Base-by-base conservation (phyloP, 2,113 vertebrate genomes). In the Scatophagus argus region DNA sequence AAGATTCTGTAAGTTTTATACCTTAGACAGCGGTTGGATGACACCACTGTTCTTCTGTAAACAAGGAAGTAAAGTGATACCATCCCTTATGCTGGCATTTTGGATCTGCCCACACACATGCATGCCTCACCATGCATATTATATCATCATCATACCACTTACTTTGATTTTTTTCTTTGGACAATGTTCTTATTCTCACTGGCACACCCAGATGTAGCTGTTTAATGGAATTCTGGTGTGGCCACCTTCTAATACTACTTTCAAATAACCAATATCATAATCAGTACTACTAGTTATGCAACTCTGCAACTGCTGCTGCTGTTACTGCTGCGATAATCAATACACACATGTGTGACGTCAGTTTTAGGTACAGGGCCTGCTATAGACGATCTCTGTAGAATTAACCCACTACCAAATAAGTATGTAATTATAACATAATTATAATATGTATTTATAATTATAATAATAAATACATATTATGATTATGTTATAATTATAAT, bases 21-120 rank as follows among this genome's bases (percentile, higher is more conserved):
- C 65, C 46, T 76, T 16, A 58, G 43, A 10, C 25, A 77, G 19
- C 39, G 66, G 34, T 77, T 63, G 13, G 16, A 49, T 31, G 67
- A 52, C 61, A 58, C 62, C 67, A 75, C 41, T 12, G 47, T 32
- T 64, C 13, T 23, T 67, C 29, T 64, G 5, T 31, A 66, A 51
- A 73, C 32, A 46, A 80, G 61, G 27, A 83, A 68, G 44, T 46
- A 34, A 74, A 71, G 34, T 16, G 61, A 85, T 72, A 47, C 2
- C 58, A 72, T 74, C 66, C 73, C 19, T 39, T 27, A 32, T 54
- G n/a, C 52, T 54, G 41, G 47, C 62, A 56, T 69, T 77, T 81
- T 25, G 34, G 8, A 79, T 69, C 60, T 77, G 41, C 80, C 84
- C 84, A 68, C 83, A 63, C 71, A 69, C 64, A 77, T 17, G 60